Conservation (phyloP, 1,140 invertebrate species). For the Listronotus bonariensis region DNA sequence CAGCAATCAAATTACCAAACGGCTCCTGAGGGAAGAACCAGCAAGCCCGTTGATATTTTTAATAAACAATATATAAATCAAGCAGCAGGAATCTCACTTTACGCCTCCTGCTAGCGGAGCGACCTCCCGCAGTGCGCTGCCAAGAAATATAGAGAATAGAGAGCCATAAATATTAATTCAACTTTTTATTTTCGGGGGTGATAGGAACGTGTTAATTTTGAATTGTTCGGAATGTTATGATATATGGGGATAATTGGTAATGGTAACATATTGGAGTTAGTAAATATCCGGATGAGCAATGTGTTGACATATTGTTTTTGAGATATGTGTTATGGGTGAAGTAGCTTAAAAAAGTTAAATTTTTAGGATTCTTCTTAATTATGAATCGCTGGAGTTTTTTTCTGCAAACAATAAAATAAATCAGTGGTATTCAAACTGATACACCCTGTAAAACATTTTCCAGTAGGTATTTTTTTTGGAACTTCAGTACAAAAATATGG, state of each 20-base stretch:
- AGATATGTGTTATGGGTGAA: too few relatives aligned
- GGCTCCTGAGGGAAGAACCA: slow-evolving; percentile 19
- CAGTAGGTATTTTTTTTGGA: too few relatives aligned
- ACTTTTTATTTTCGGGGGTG: slow-evolving; percentile 35
- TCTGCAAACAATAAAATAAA: too few relatives aligned
- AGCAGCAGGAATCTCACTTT: slow-evolving; percentile 35
- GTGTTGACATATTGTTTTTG: neutral
- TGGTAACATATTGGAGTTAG: slow-evolving; percentile 26
- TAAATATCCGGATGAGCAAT: neutral
- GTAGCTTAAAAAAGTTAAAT: too few relatives aligned
- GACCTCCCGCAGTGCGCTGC: slow-evolving; percentile 2
- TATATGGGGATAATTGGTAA: slow-evolving; percentile 12
- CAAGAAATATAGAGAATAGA: neutral
- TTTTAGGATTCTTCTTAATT: too few relatives aligned
- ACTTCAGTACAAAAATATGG: too few relatives aligned
- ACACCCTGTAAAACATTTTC: too few relatives aligned
- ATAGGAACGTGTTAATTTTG: slow-evolving; percentile 43
- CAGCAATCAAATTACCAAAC: slow-evolving; percentile 33
- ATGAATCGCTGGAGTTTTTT: too few relatives aligned
- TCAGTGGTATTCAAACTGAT: too few relatives aligned
- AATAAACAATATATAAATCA: slow-evolving; percentile 51
- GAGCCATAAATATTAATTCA: slow-evolving; percentile 44
- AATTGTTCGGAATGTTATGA: slow-evolving; percentile 36
- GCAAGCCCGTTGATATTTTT: slow-evolving; percentile 36
- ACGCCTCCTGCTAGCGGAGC: slow-evolving; percentile 32